A percentile compares a stretch with the other conserved stretches of the same genome.
These are phyloP conservation scores for Anthoscopus minutus DNA, from an alignment of 2,113 vertebrate genomes.

Conservation along the genomic window DNA sequence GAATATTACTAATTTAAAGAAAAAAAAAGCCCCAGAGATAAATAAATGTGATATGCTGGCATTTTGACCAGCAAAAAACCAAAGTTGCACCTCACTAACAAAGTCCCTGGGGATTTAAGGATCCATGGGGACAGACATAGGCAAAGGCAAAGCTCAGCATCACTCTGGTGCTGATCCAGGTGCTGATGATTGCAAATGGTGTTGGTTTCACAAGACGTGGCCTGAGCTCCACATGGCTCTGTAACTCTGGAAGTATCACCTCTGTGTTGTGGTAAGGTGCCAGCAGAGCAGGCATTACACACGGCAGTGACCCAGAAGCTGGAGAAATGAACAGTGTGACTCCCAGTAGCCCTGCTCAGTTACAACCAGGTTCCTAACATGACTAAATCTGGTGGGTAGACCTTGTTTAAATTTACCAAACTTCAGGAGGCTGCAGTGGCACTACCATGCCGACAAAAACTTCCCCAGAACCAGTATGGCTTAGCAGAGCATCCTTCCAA, in stretches of 20 bases:
- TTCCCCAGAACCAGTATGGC: not conserved
- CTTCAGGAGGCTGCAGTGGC: not conserved
- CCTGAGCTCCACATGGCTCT: not conserved
- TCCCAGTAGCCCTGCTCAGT: not conserved
- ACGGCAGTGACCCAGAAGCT: not conserved
- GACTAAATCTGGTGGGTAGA: not conserved
- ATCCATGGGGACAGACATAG: not conserved
- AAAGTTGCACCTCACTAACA: not conserved
- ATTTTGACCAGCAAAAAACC: not conserved
- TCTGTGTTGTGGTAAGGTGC: not conserved
- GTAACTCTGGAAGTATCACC: not conserved
- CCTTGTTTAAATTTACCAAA: not conserved
- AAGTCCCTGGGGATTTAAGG: not conserved
- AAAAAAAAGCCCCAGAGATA: not conserved
- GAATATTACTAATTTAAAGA: not conserved
- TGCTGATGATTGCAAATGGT: fast-evolving
- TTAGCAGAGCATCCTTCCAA: not conserved
- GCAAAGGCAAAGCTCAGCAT: not conserved
- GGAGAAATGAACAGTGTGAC: not conserved
- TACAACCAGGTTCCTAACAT: not conserved
- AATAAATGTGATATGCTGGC: not conserved
- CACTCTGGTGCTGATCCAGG: not conserved
- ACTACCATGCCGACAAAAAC: not conserved
- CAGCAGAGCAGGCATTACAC: not conserved
- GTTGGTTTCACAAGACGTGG: not conserved